Evolutionary conservation across 2,797 vertebrate genomes (phyloP), one percentile per base, ranked within the genome.

Genomic region (Hozukius guyotensis): DNA sequence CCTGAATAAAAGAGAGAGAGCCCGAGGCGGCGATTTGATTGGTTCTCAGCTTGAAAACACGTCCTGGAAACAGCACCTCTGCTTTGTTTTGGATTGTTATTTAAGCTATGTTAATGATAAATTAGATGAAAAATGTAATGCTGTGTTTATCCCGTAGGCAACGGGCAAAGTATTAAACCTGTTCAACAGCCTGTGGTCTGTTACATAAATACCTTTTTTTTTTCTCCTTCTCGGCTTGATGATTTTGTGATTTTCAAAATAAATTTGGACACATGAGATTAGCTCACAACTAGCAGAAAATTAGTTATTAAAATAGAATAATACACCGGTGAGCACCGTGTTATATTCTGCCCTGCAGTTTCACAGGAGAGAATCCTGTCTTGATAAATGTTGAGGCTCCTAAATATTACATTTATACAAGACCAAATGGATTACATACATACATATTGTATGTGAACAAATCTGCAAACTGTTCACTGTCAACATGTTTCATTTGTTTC

Each of bases 1-100:
- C 24, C 24, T 62, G 67, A 78, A 60, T n/a, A 69, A 66, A 68
- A 31, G n/a, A 46, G 16, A 42, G 77, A 32, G 36, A 38, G 77
- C 89, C 85, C 0, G 32, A 55, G 89, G 87, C 84, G 4, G 38
- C 10, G 2, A 68, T 87, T 84, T 90, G 83, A 89, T 90, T 92
- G 88, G 80, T 46, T 87, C 62, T 49, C 69, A 32, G 42, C 80
- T 69, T 78, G 68, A 83, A 88, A 88, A 87, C 65, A 72, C 13
- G 27, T 74, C 55, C 53, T 24, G 29, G 42, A 52, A 80, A 80
- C 63, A 32, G 49, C 64, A 80, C 67, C 67, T 77, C 74, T 49
- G 69, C 85, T 84, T 73, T 77, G 36, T 80, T 86, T 83, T 34
- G 57, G 31, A 38, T 68, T 70, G 60, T 83, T 83, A 65, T 87